Evolutionary conservation across 2,888 invertebrate species (phyloP).

Genomic region (Thecocarcelia acutangulata): DNA sequence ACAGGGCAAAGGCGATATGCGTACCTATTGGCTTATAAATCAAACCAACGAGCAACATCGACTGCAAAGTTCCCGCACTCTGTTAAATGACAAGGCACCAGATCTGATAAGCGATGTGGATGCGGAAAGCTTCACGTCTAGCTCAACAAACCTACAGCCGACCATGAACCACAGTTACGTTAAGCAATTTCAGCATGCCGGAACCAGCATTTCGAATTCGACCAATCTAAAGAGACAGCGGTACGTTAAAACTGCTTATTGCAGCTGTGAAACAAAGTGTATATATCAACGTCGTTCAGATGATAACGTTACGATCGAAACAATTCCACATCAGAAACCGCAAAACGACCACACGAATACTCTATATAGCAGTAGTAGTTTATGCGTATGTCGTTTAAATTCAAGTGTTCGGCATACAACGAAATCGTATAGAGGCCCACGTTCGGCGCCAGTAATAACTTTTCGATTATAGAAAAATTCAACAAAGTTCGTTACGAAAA

Average conservation of each 20-base stretch:
- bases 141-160: conserved; percentile 45
- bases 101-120: conserved; percentile 79
- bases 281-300: conserved; percentile 78
- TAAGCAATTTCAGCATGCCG: conserved; percentile 46
- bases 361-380: conserved; percentile 70
- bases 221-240: conserved; percentile 55
- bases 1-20: conserved; percentile 95
- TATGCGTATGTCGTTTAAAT: conserved; percentile 78
- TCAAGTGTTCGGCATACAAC: conserved; percentile 69
- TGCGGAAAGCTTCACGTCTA: conserved; percentile 70
- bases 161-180: conserved; percentile 37
- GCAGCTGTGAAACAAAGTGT: conserved; percentile 78
- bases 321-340: conserved; percentile 39
- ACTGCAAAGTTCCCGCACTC: conserved; percentile 23
- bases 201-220: conserved; percentile 28
- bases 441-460: conserved; percentile 79
- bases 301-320: conserved; percentile 75
- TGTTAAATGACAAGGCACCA: conserved; percentile 74
- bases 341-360: conserved; percentile 20
- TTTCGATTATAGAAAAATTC: conserved; percentile 75
- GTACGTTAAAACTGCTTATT: conserved; percentile 71
- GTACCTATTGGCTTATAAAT: conserved; percentile 92
- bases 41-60: conserved; percentile 82
- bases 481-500: background rate
- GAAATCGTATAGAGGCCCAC: conserved; percentile 74